Evolutionary conservation across 1,140 invertebrate genomes (phyloP).

Genomic region (Diorhabda elongata): DNA sequence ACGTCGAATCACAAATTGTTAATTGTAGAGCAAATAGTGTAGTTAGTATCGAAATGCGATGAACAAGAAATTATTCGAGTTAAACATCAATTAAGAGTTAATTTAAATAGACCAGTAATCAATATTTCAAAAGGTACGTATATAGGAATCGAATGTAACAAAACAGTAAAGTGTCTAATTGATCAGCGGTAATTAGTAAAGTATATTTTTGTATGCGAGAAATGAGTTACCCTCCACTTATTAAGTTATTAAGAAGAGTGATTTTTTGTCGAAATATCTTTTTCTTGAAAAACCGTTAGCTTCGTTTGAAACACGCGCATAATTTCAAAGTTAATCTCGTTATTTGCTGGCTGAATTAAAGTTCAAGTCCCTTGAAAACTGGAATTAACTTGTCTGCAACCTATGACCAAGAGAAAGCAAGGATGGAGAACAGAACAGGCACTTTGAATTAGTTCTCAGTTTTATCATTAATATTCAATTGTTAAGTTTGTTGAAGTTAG

Average conservation of each 20-base stretch:
- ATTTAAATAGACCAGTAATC: no score
- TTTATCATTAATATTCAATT: constrained; percentile 1
- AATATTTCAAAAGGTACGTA: no score
- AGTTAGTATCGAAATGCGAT: no score
- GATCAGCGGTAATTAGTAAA: no score
- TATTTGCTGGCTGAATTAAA: not conserved
- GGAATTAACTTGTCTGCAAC: not conserved
- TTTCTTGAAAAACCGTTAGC: not conserved
- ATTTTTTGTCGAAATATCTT: not conserved
- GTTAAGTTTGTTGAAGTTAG: not conserved
- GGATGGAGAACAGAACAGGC: not conserved
- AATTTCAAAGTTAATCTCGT: not conserved
- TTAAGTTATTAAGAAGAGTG: not conserved
- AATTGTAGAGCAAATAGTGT: no score
- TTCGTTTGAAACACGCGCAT: not conserved
- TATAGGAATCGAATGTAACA: no score
- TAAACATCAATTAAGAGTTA: no score
- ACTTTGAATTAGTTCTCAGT: not conserved
- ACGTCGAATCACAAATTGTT: no score
- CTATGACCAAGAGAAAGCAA: not conserved
- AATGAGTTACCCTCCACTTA: no score
- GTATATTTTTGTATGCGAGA: no score
- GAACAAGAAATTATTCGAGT: no score
- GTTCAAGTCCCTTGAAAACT: not conserved
- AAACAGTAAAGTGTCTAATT: no score